Evolutionary conservation across 2,797 vertebrate species (phyloP).

Genomic region (Cyclura pinguis): DNA sequence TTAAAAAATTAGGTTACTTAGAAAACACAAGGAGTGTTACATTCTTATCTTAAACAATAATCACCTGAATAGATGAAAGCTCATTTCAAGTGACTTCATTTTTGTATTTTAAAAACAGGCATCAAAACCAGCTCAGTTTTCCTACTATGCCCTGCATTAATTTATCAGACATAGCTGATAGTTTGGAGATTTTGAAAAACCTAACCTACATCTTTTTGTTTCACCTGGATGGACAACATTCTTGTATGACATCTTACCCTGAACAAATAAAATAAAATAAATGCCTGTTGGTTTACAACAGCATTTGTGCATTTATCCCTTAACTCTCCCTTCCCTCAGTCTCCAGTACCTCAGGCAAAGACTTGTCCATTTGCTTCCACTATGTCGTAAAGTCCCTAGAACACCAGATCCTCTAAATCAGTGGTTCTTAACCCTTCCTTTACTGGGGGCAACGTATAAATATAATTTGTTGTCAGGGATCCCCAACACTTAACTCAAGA

Average conservation of each 20-base stretch:
- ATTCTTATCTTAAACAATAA: background rate
- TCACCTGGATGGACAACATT: background rate
- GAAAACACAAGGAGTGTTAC: rapidly evolving
- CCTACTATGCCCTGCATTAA: background rate
- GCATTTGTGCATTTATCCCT: background rate
- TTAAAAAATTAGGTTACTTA: background rate
- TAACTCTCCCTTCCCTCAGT: too few species aligned
- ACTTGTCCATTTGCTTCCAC: background rate
- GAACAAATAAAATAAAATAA: background rate
- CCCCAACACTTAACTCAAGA: too few species aligned
- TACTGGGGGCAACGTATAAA: too few species aligned
- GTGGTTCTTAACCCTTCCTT: too few species aligned
- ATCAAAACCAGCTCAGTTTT: background rate
- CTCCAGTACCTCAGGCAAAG: background rate
- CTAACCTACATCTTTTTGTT: background rate
- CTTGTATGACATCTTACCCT: background rate
- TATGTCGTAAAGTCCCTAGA: background rate
- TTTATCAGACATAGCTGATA: background rate
- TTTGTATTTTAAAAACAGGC: background rate
- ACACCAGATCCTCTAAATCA: too few species aligned
- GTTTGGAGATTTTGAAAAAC: background rate
- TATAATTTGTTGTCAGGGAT: too few species aligned
- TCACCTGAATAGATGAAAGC: background rate
- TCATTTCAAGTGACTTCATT: background rate
- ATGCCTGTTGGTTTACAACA: background rate